Evolutionary conservation across 2,888 invertebrate genomes (phyloP), one percentile per base, ranked within the genome.

Genomic region (Helobdella robusta): DNA sequence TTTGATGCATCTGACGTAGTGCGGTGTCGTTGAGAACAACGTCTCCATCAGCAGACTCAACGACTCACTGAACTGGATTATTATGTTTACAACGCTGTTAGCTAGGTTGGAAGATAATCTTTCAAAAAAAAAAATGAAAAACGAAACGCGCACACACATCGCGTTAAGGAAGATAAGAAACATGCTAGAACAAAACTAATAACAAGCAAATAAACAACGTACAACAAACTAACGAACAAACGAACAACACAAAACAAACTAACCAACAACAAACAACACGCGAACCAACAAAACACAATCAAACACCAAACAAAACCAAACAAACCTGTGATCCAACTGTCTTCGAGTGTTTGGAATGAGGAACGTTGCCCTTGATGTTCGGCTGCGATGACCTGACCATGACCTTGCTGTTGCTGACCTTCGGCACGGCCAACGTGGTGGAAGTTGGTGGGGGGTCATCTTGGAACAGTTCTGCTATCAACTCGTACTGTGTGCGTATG

Each of bases 1-100:
- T 74, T 98, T 98, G 76, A 98, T 95, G 79, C 98, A 98, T 25
- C 98, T 86, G 61, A 98, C 91, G 80, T 98, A 98, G 81, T 98
- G 98, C 0, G 98, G 97, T 0, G 93, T 92, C 1, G 98, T 97
- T 2, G 91, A 87, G 72, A 93, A 94, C 64, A 98, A 81, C 0
- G 94, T 94, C 1, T 85, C 80, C 89, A 95, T 97, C 40, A 98
- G 81, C 68, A 89, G 86, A 20, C 87, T 88, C 65, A 98, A 82
- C 0, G 95, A 95, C 68, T 91, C 91, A 2, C 93, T 84, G 81
- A 98, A 98, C 83, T 94, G 89, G 30, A 70, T 68, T n/a, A 59
- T 59, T 3, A 6, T 40, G 8, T 40, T 40, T 40, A 40, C 40
- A 40, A 40, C 18, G 18, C n/a, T n/a, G n/a, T n/a, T n/a, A n/a